These are phyloP conservation scores for Corydoras maculifer DNA, from an alignment of 2,113 vertebrate genomes.

Conservation along the genomic window DNA sequence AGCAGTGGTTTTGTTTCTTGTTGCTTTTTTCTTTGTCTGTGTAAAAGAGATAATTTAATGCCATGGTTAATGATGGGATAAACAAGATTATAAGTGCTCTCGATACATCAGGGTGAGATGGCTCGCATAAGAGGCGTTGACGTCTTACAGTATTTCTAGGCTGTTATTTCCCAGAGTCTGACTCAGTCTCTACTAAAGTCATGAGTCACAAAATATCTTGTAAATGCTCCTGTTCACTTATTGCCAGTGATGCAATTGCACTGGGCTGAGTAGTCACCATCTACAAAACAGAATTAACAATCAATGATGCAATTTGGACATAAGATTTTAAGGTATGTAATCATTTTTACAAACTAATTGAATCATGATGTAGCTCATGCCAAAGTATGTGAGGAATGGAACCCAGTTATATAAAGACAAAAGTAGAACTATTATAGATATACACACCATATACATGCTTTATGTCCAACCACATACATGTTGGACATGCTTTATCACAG, in stretches of 20 bases:
- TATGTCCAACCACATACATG: too few relatives aligned
- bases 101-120: not conserved
- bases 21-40: not conserved
- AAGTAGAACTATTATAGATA: too few relatives aligned
- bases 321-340: too few relatives aligned
- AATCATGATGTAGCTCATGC: too few relatives aligned
- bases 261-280: not conserved
- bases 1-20: not conserved
- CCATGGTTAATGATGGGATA: not conserved
- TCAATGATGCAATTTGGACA: too few relatives aligned
- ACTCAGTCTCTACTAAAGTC: conserved; percentile 25
- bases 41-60: not conserved
- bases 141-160: not conserved
- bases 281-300: not conserved
- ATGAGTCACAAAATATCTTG: conserved; percentile 24
- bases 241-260: not conserved
- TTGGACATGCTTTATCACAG: too few relatives aligned
- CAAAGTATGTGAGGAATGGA: too few relatives aligned
- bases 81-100: not conserved
- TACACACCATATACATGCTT: too few relatives aligned
- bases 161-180: conserved; percentile 19
- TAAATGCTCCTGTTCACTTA: conserved; percentile 19
- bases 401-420: too few relatives aligned
- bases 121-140: not conserved
- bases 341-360: too few relatives aligned